These are phyloP conservation scores for Asbolus verrucosus DNA, from an alignment of 1,140 invertebrate genomes.

Conservation along the genomic window DNA sequence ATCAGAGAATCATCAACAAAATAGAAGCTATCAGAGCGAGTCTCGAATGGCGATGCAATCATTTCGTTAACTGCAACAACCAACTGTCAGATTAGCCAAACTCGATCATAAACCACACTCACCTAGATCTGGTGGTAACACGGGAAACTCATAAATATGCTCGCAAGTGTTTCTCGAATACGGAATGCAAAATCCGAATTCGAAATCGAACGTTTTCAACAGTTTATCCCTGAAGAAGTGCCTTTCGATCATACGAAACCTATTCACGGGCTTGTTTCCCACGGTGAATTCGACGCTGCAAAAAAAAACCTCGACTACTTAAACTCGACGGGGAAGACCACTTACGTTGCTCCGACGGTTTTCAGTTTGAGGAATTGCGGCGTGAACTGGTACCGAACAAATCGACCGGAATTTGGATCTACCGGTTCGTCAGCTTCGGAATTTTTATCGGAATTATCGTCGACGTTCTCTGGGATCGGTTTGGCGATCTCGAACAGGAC, in stretches of 20 bases:
- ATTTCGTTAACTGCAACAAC: conserved; percentile 90
- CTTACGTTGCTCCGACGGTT: conserved; percentile 95
- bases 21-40: conserved; percentile 98
- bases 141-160: conserved; percentile 99
- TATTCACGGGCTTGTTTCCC: conserved; percentile 89
- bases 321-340: conserved; percentile 50
- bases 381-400: conserved; percentile 97
- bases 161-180: conserved; percentile 98
- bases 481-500: conserved; percentile 98
- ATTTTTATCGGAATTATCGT: conserved; percentile 74
- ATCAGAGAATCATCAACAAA: conserved; percentile 97
- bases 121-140: conserved; percentile 88
- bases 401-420: conserved; percentile 92
- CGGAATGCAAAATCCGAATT: conserved; percentile 99
- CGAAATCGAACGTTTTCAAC: conserved; percentile 99
- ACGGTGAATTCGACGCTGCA: conserved; percentile 96
- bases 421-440: conserved; percentile 74
- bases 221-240: conserved; percentile 96
- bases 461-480: conserved; percentile 73
- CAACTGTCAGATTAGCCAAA: not conserved
- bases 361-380: conserved; percentile 95
- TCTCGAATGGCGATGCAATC: conserved; percentile 96
- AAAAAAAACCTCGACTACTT: conserved; percentile 44
- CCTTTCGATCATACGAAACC: conserved; percentile 98
- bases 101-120: too few species aligned